phyloP scores from a whole-genome alignment of 2,888 invertebrate genomes.

The Drosophila testacea region DNA sequence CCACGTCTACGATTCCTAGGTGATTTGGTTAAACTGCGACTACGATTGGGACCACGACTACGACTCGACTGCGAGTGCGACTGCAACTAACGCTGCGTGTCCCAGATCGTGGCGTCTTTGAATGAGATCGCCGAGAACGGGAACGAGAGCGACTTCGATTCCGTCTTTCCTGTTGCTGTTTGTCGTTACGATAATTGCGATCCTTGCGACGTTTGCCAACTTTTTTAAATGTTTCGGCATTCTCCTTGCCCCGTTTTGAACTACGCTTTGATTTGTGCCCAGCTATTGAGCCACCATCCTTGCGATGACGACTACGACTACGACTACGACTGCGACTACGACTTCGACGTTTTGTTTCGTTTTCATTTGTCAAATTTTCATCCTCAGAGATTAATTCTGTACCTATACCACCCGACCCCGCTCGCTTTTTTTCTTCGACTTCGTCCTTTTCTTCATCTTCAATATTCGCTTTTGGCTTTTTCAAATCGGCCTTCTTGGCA shows the following conservation, averaged over 20 bases:
- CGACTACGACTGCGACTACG: constrained; percentile 39
- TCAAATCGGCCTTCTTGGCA: constrained; percentile 15
- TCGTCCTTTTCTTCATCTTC: constrained; percentile 1
- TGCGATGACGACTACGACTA: constrained; percentile 46
- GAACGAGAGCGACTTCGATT: constrained; percentile 31
- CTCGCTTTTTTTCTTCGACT: constrained; percentile 24
- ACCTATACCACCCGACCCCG: constrained; percentile 85
- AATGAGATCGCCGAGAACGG: constrained; percentile 44
- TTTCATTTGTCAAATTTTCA: constrained; percentile 85
- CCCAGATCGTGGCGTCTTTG: constrained; percentile 48
- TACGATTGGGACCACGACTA: constrained; percentile 32
- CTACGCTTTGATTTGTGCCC: constrained; percentile 54
- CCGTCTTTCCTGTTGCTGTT: constrained; percentile 64
- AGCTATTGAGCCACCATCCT: constrained; percentile 31
- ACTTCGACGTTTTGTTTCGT: constrained; percentile 55
- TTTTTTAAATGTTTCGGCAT: constrained; percentile 90
- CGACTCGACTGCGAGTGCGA: constrained; percentile 38
- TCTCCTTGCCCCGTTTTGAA: constrained; percentile 72
- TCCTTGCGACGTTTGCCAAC: constrained; percentile 91
- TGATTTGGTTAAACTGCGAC: constrained; percentile 44
- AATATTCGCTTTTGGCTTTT: constrained; percentile 14
- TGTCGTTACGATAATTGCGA: constrained; percentile 91
- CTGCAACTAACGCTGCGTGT: constrained; percentile 31
- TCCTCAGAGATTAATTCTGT: constrained; percentile 92
- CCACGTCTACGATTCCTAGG: constrained; percentile 52